These are phyloP conservation scores for Ryuthela nishihirai DNA, from an alignment of 2,888 invertebrate genomes.

Conservation along the genomic window DNA sequence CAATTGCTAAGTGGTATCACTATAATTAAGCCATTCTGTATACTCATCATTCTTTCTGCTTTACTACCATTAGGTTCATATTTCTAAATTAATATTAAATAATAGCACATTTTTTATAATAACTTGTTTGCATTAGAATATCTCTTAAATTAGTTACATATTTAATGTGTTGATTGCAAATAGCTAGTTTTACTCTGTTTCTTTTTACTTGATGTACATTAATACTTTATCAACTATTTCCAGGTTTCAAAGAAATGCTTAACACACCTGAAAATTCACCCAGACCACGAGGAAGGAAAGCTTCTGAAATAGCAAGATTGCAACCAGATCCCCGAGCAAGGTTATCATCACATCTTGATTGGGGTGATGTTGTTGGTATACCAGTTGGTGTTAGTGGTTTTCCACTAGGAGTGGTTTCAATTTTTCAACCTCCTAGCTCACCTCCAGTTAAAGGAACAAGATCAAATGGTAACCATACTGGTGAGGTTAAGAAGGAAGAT, in stretches of 20 bases:
- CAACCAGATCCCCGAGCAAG: constrained; percentile 67
- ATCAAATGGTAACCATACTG: constrained; percentile 20
- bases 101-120: too few relatives aligned
- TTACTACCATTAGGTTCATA: too few relatives aligned
- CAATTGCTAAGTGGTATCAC: too few relatives aligned
- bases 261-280: constrained; percentile 75
- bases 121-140: neutral
- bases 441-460: constrained; percentile 49
- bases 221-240: too few relatives aligned
- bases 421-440: constrained; percentile 44
- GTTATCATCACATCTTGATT: constrained; percentile 69
- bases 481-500: constrained; percentile 52
- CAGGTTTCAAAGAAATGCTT: constrained; percentile 66
- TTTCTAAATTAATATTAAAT: too few relatives aligned
- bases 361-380: constrained; percentile 28
- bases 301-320: constrained; percentile 64
- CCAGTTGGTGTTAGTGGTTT: constrained; percentile 23
- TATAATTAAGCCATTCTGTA: too few relatives aligned
- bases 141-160: too few relatives aligned
- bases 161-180: too few relatives aligned
- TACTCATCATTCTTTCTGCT: too few relatives aligned
- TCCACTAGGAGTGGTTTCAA: constrained; percentile 26
- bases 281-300: constrained; percentile 63
- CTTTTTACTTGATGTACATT: too few relatives aligned
- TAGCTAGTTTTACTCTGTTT: too few relatives aligned